phyloP scores from a whole-genome alignment of 2,888 invertebrate species.

The Coronaproctus castanopsis region DNA sequence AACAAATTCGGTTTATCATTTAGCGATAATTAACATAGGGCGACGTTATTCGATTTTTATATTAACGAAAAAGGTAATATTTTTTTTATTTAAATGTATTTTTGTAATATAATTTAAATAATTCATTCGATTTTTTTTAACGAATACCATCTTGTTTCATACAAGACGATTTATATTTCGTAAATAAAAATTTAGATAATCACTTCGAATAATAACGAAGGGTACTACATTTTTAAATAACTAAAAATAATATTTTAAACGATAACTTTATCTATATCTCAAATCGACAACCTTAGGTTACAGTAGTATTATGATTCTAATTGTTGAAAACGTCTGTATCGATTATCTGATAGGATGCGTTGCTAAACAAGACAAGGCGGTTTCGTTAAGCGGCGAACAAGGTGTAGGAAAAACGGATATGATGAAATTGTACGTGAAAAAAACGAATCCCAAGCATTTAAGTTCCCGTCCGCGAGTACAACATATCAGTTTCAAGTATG shows the following conservation, averaged over 20 bases:
- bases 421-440: conserved; percentile 88
- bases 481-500: conserved; percentile 62
- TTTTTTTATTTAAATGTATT: no score
- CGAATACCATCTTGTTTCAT: no score
- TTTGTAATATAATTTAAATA: no score
- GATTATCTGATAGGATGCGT: conserved; percentile 74
- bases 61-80: conserved; percentile 43
- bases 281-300: conserved; percentile 75
- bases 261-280: conserved; percentile 71
- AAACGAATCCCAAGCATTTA: conserved; percentile 60
- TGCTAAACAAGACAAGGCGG: conserved; percentile 67
- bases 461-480: conserved; percentile 82
- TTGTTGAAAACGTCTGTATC: conserved; percentile 80
- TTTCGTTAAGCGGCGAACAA: conserved; percentile 70
- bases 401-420: conserved; percentile 94
- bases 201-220: no score
- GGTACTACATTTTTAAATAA: no score
- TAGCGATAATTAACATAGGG: conserved; percentile 42
- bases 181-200: no score
- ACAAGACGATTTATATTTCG: no score
- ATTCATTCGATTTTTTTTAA: no score
- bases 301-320: conserved; percentile 75
- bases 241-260: no score
- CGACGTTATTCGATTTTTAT: conserved; percentile 80
- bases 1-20: conserved; percentile 39